Evolutionary conservation across 1,140 invertebrate genomes (phyloP).

Genomic region (Drosophila persimilis): DNA sequence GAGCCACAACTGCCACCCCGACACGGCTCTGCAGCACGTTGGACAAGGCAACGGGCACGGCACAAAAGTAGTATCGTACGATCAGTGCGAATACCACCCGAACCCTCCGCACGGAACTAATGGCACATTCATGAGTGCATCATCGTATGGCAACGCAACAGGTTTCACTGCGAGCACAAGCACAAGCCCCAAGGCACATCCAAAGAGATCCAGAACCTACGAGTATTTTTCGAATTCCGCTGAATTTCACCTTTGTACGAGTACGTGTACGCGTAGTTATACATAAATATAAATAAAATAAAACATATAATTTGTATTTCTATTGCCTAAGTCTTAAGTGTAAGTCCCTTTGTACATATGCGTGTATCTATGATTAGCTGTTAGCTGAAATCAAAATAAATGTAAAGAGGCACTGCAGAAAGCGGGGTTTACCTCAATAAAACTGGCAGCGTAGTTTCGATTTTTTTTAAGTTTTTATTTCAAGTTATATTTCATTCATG

Average conservation of each 20-base stretch:
- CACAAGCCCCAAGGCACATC: conserved; percentile 17
- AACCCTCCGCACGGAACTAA: conserved; percentile 9
- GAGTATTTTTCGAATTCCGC: conserved; percentile 43
- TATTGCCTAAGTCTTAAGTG: conserved; percentile 27
- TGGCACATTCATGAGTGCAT: conserved; percentile 10
- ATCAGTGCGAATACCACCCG: background rate
- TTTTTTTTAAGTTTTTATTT: conserved; percentile 78
- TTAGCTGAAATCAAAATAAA: conserved; percentile 63
- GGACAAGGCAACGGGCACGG: conserved; percentile 42
- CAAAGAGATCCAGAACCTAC: conserved; percentile 8
- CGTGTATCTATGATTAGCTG: conserved; percentile 62
- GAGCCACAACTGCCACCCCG: conserved; percentile 18
- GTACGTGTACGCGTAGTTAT: conserved; percentile 30
- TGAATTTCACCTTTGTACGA: conserved; percentile 50
- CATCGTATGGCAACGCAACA: conserved; percentile 19
- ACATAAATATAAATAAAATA: conserved; percentile 5
- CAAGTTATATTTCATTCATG: conserved; percentile 82
- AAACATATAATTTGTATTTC: conserved; percentile 38
- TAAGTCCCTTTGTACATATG: conserved; percentile 59
- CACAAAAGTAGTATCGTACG: conserved; percentile 29
- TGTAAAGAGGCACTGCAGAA: conserved; percentile 21
- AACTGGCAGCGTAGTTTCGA: conserved; percentile 29
- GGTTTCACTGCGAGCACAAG: conserved; percentile 48
- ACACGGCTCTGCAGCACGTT: conserved; percentile 25
- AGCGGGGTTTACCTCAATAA: background rate